These are phyloP conservation scores for Dicyrtomina minuta DNA, from an alignment of 2,888 invertebrate species.

Conservation along the genomic window DNA sequence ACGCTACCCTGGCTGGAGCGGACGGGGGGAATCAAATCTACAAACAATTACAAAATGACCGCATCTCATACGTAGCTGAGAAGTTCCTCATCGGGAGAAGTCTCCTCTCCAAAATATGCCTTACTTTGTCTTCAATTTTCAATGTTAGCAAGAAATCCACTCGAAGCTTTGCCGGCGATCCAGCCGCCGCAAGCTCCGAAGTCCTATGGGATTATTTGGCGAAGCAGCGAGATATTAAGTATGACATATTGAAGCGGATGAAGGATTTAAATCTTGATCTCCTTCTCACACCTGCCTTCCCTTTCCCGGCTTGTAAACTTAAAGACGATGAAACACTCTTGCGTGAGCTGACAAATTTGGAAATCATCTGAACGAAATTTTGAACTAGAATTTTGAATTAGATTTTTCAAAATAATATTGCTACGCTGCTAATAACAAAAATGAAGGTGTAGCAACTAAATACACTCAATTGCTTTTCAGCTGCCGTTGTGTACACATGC, in stretches of 20 bases:
- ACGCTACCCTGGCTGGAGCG: conserved; percentile 2
- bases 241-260: conserved; percentile 22
- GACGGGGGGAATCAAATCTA: conserved; percentile 22
- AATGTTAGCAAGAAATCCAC: background rate
- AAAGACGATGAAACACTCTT: conserved; percentile 6
- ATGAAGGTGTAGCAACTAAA: background rate
- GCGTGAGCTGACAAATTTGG: background rate
- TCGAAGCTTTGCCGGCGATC: conserved; percentile 4
- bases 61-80: conserved; percentile 7
- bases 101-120: background rate
- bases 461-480: background rate
- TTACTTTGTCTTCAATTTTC: background rate
- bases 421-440: too few species aligned
- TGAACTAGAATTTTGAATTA: too few species aligned
- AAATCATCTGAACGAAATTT: background rate
- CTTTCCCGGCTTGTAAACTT: conserved; percentile 12
- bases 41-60: conserved; percentile 14
- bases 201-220: conserved; percentile 14
- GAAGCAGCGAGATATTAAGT: background rate
- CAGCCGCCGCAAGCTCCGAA: conserved; percentile 1
- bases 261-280: conserved; percentile 7
- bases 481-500: conserved; percentile 49
- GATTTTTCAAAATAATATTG: too few species aligned
- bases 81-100: conserved; percentile 4
- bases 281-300: conserved; percentile 6